Base-by-base conservation (phyloP, 2,113 vertebrate species). In the Spea bombifrons region DNA sequence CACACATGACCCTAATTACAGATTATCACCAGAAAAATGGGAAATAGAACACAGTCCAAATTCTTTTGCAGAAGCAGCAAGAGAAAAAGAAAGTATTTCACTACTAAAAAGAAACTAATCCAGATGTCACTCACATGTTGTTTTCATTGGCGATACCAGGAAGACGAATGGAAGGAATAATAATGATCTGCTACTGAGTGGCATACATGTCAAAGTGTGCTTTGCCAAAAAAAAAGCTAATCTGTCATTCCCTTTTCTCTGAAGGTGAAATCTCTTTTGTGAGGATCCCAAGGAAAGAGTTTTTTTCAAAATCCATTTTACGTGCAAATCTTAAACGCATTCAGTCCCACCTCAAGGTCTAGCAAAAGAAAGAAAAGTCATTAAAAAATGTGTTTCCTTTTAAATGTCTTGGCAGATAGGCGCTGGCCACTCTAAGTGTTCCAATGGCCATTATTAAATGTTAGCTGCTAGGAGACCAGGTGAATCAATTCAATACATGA, bases 1-100 rank as follows among this genome's bases (percentile, higher is more conserved):
- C n/a, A 59, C 61, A 73, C 50, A 53, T 67, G 50, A 67, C n/a
- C 47, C 15, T 13, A 73, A 66, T 72, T 79, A 73, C 64, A 73
- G 52, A 55, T 59, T 52, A 66, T 66, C 12, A 17, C 3, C 12
- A 15, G 8, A 43, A 80, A 15, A 55, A 64, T 64, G 15, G 12
- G 8, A 69, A 63, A 12, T 16, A 16, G 7, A 70, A 49, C 49
- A 7, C 16, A 43, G 16, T 67, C 16, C 4, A 30, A 66, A 75
- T 75, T 75, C 49, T 44, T 67, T 55, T 52, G 64, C n/a, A n/a
- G 16, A 44, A 66, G 53, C 2, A 9, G 49, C 49, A 70, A 17
- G 9, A 70, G 49, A 1, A 4, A 59, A 12, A 46, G 16, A 46
- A 8, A 71, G 30, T 47, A 30, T 70, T 50, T 12, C 48, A 16